Percentiles rank a stretch among this genome's conserved stretches.
Conservation (phyloP, 1,140 invertebrate genomes). For the Drosophila bifasciata region DNA sequence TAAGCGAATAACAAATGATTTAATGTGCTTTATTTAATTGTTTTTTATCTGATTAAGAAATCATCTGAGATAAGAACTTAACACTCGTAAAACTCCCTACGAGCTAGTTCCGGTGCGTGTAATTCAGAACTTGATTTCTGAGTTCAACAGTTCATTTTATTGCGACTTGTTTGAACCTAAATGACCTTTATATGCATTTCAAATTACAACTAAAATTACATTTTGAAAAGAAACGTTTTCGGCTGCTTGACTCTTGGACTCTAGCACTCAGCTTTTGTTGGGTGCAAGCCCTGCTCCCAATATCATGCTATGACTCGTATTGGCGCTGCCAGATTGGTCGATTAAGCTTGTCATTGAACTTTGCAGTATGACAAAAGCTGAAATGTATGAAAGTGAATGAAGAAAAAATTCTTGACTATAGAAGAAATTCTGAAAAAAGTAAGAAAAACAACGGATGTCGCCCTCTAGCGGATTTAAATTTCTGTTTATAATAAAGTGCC, state of each 20-base stretch:
- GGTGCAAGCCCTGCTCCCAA: neutral
- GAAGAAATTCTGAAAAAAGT: too few relatives aligned
- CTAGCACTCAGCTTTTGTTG: slow-evolving; percentile 1
- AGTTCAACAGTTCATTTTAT: neutral
- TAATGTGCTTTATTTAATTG: slow-evolving; percentile 10
- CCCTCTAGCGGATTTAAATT: too few relatives aligned
- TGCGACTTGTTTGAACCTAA: too few relatives aligned
- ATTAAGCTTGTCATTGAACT: too few relatives aligned
- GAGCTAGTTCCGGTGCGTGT: slow-evolving; percentile 10
- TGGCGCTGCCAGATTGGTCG: neutral
- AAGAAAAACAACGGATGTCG: too few relatives aligned
- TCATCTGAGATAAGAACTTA: slow-evolving; percentile 19
- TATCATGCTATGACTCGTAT: neutral
- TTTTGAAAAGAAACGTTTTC: too few relatives aligned
- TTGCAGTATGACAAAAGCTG: too few relatives aligned
- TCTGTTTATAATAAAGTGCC: too few relatives aligned
- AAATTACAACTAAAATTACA: too few relatives aligned
- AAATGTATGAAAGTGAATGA: too few relatives aligned
- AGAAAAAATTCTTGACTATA: too few relatives aligned
- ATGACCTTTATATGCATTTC: too few relatives aligned
- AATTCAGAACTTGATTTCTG: neutral
- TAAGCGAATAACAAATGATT: neutral
- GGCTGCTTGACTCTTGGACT: neutral
- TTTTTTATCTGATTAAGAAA: neutral
- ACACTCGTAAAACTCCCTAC: neutral